Evolutionary conservation across 2,797 vertebrate species (phyloP).

Genomic region (Australoheros facetus): DNA sequence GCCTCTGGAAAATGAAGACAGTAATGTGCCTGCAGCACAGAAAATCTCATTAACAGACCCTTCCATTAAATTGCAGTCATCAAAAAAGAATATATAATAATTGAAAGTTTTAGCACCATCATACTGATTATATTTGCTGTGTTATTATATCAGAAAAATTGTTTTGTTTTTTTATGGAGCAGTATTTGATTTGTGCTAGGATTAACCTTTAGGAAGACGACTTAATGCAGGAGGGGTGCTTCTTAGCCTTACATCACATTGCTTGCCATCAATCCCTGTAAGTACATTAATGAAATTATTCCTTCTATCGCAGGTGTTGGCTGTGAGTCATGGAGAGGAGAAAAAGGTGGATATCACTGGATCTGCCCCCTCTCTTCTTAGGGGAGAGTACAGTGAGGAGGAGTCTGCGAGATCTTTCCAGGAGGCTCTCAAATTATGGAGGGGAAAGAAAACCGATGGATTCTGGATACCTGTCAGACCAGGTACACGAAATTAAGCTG

Average conservation of each 20-base stretch:
- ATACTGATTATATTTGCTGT: conserved; percentile 1
- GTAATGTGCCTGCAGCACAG: background rate
- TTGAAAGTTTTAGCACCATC: background rate
- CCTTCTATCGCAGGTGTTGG: conserved; percentile 62
- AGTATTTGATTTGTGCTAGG: background rate
- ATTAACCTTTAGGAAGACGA: background rate
- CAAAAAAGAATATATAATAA: conserved; percentile 2
- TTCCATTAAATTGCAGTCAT: background rate
- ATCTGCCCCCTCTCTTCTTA: conserved; percentile 60
- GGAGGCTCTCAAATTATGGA: conserved; percentile 85
- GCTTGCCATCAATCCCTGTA: background rate
- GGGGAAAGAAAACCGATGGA: conserved; percentile 47
- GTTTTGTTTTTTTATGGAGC: background rate
- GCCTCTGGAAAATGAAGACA: background rate
- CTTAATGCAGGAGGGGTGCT: background rate
- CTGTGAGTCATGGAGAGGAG: conserved; percentile 34
- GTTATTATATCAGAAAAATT: background rate
- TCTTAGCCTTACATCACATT: background rate
- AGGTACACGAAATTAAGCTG: conserved; percentile 72
- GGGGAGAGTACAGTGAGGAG: conserved; percentile 81
- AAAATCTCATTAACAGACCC: conserved; percentile 6
- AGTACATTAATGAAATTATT: background rate
- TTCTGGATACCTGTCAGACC: conserved; percentile 31
- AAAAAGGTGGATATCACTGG: conserved; percentile 30
- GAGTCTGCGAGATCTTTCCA: conserved; percentile 84